A percentile compares a stretch with the other conserved stretches of the same genome.
These are phyloP conservation scores for Cottus gobio DNA, from an alignment of 2,113 vertebrate genomes.

Conservation along the genomic window DNA sequence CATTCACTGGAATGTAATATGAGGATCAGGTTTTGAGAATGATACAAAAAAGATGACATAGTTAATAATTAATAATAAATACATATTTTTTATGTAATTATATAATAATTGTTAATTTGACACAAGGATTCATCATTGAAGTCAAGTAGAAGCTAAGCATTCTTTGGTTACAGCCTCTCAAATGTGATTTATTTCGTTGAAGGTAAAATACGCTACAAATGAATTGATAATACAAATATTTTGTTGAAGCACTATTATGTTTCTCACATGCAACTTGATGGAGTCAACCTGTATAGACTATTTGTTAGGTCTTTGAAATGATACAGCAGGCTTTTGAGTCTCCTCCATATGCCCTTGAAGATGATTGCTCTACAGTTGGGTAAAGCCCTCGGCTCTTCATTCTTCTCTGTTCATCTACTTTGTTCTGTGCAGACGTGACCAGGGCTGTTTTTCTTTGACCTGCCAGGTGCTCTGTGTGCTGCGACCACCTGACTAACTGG, in stretches of 20 bases:
- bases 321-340: conserved; percentile 17
- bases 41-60: background rate
- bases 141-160: background rate
- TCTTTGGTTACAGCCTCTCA: background rate
- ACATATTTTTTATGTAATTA: too few relatives aligned
- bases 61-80: too few relatives aligned
- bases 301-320: conserved; percentile 30
- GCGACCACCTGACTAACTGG: conserved; percentile 93
- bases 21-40: background rate
- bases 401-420: background rate
- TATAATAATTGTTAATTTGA: too few relatives aligned
- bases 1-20: conserved; percentile 6
- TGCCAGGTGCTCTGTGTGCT: conserved; percentile 93
- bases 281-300: background rate
- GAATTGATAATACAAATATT: too few relatives aligned
- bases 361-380: background rate
- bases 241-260: background rate
- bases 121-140: background rate
- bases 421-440: conserved; percentile 4
- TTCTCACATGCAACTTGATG: background rate
- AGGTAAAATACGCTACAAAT: background rate
- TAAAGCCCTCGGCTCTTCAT: background rate
- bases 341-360: background rate
- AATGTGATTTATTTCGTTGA: background rate
- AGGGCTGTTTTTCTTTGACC: conserved; percentile 5